Conservation (phyloP, 2,888 invertebrate species). For the Tinea pellionella region DNA sequence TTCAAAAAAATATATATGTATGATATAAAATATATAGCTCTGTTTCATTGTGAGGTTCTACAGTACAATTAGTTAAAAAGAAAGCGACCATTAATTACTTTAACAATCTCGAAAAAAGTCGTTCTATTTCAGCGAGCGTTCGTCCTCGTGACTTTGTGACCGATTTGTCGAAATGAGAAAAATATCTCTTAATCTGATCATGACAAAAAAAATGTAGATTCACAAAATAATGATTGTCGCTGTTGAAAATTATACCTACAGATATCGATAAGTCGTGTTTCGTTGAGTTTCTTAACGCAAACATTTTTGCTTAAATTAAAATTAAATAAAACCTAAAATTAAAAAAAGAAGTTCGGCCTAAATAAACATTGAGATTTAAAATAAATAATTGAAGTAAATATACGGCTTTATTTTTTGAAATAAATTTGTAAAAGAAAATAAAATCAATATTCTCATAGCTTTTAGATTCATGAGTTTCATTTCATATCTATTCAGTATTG, state of each 20-base stretch:
- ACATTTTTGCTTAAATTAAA: too few species aligned
- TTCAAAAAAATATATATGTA: too few species aligned
- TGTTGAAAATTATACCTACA: too few species aligned
- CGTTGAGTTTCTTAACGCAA: too few species aligned
- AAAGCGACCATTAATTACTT: background rate
- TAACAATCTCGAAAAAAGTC: background rate
- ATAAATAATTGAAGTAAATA: too few species aligned
- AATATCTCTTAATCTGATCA: slow-evolving; percentile 34
- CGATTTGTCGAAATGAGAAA: slow-evolving; percentile 47
- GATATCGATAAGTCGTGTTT: too few species aligned
- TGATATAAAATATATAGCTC: too few species aligned
- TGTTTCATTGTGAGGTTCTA: too few species aligned
- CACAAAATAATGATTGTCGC: background rate
- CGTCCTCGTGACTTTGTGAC: slow-evolving; percentile 35
- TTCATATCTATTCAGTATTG: background rate
- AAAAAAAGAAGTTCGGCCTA: background rate
- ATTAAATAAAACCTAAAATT: too few species aligned
- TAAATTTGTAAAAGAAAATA: background rate
- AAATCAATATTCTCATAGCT: background rate
- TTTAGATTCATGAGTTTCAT: background rate
- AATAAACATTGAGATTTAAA: too few species aligned
- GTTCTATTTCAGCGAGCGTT: background rate
- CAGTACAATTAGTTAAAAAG: background rate
- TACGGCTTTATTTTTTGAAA: too few species aligned
- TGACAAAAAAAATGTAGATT: background rate